Evolutionary conservation across 2,888 invertebrate genomes (phyloP).

Genomic region (Diachrysia chrysitis): DNA sequence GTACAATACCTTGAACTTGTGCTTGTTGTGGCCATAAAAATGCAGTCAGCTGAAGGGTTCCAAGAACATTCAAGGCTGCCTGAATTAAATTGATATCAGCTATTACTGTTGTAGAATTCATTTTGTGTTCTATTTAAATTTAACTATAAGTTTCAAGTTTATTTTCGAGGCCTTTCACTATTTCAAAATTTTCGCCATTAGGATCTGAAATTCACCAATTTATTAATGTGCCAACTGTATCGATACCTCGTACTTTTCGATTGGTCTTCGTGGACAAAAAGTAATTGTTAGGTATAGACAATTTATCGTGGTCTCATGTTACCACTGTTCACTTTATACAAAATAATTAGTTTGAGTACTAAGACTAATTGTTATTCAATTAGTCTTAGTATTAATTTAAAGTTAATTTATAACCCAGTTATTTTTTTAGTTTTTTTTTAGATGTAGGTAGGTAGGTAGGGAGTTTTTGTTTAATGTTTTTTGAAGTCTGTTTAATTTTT

Average conservation of each 20-base stretch:
- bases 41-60: conserved; percentile 45
- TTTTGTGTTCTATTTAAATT: conserved; percentile 12
- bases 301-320: not conserved
- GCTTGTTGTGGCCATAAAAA: conserved; percentile 52
- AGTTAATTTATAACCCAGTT: too few relatives aligned
- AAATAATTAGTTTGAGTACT: not conserved
- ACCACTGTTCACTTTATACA: not conserved
- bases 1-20: conserved; percentile 31
- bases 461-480: too few relatives aligned
- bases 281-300: too few relatives aligned
- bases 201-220: not conserved
- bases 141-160: not conserved
- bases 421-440: too few relatives aligned
- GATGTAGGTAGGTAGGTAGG: too few relatives aligned
- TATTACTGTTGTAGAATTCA: conserved; percentile 38
- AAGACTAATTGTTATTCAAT: too few relatives aligned
- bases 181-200: conserved; percentile 1
- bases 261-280: not conserved
- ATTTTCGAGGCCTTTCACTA: accelerated
- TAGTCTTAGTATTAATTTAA: too few relatives aligned
- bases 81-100: conserved; percentile 31
- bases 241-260: not conserved
- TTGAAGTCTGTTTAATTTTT: too few relatives aligned
- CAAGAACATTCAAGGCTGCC: conserved; percentile 40
- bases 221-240: not conserved